These are phyloP conservation scores for Cliona cf. orientalis DNA, from an alignment of 37 sponge, comb jelly and placozoan species.

Conservation along the genomic window DNA sequence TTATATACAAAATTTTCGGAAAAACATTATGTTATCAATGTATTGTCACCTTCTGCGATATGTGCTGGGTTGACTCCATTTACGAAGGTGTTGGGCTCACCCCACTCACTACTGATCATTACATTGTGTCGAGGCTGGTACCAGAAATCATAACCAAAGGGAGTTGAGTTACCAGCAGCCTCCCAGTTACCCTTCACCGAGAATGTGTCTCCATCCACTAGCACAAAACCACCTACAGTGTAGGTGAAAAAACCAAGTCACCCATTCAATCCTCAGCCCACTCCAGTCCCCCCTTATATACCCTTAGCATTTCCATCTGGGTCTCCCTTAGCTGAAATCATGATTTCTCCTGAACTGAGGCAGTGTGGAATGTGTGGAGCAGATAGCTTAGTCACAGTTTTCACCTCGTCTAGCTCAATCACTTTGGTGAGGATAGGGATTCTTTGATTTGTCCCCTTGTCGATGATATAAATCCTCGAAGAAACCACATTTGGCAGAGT, in stretches of 20 bases:
- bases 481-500: slow-evolving; percentile 78
- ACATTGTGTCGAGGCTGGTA: slow-evolving; percentile 92
- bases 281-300: too few species aligned
- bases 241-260: neutral
- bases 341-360: slow-evolving; percentile 79
- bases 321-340: slow-evolving; percentile 89
- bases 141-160: slow-evolving; percentile 95
- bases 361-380: slow-evolving; percentile 89
- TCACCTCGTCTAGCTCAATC: slow-evolving; percentile 74
- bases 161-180: slow-evolving; percentile 42
- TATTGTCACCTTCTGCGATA: slow-evolving; percentile 63
- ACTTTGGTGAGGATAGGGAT: slow-evolving; percentile 78
- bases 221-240: slow-evolving; percentile 73
- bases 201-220: slow-evolving; percentile 76
- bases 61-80: slow-evolving; percentile 77
- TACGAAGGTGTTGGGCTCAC: slow-evolving; percentile 74
- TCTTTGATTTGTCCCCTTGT: slow-evolving; percentile 73
- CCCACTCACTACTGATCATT: slow-evolving; percentile 95
- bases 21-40: too few species aligned
- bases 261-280: neutral
- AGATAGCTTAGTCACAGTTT: slow-evolving; percentile 52
- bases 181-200: slow-evolving; percentile 89
- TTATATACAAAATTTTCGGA: too few species aligned
- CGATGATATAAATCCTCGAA: slow-evolving; percentile 79
- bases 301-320: slow-evolving; percentile 78